Evolutionary conservation across 2,797 vertebrate species (phyloP), one percentile per base, ranked within the genome.

Genomic region (Hafferia zeledoni): DNA sequence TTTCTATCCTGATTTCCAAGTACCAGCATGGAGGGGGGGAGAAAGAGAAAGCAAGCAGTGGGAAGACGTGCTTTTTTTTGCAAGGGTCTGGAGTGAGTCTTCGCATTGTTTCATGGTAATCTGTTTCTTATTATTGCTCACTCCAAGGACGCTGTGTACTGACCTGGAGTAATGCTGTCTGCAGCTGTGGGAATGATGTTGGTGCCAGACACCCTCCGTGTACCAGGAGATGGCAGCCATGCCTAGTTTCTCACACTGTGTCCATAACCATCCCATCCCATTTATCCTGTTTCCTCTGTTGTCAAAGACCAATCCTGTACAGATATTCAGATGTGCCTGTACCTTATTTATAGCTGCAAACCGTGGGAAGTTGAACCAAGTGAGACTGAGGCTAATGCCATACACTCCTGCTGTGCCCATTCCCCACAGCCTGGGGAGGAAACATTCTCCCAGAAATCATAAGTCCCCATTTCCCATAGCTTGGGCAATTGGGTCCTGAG

Each of bases 181-280:
- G 89, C 92, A 93, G 92, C 90, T 94, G 81, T 59, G 46, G 86
- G 72, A 83, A 85, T 95, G 78, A 92, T 91, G 81, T 91, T 79
- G 95, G 87, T 44, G 64, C 35, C 60, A 27, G 65, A 52, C 41
- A 46, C 4, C 13, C 18, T 16, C 28, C 0, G 0, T 28, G 50
- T 19, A 28, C 46, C 53, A 43, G 65, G 69, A 81, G 59, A 23
- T 72, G 90, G 69, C 65, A 92, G 65, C 61, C 87, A 37, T 60
- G 41, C 37, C 81, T 7, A 13, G 16, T 30, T 74, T 81, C 41
- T 57, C 18, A 8, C 13, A 4, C 20, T 17, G n/a, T 11, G 49
- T 50, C 52, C 24, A 13, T 7, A 41, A 22, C 8, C 11, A n/a
- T 13, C 52, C 31, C 53, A 25, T 24, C 6, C 37, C 4, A 0